Conservation (phyloP, 2,888 invertebrate genomes). For the Phyllotreta cruciferae region DNA sequence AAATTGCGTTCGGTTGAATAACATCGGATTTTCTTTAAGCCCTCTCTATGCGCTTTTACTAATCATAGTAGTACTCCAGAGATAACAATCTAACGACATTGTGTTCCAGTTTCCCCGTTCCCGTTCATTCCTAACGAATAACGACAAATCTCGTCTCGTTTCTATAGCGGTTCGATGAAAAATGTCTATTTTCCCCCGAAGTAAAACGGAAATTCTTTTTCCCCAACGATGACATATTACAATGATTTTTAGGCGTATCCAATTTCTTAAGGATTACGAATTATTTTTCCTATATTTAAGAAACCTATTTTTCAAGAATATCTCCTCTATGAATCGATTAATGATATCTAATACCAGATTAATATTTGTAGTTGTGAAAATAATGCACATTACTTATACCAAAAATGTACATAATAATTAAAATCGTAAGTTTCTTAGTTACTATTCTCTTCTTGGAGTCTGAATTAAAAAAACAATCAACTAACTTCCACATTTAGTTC, state of each 20-base stretch:
- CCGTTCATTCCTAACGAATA: constrained; percentile 15
- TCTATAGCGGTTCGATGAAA: constrained; percentile 19
- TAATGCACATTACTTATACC: no score
- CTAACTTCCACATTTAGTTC: neutral
- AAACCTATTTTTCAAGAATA: no score
- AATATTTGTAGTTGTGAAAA: no score
- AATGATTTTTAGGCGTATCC: constrained; percentile 1
- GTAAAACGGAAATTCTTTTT: constrained; percentile 10
- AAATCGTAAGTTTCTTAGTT: no score
- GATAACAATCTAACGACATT: constrained; percentile 29
- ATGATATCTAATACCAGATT: no score
- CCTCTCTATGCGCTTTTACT: constrained; percentile 17
- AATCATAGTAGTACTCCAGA: constrained; percentile 24
- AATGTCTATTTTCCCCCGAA: constrained; percentile 26
- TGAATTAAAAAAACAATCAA: neutral
- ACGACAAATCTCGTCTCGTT: constrained; percentile 25
- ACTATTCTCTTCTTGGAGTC: no score
- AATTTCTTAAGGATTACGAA: no score
- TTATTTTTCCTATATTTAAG: no score
- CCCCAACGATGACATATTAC: constrained; percentile 7
- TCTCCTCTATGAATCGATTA: no score
- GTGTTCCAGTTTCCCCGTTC: constrained; percentile 19
- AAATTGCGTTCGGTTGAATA: constrained; percentile 12
- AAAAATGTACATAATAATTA: no score
- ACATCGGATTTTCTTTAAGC: constrained; percentile 18